Base-by-base conservation (phyloP, 2,888 invertebrate genomes). In the Keiferia lycopersicella region DNA sequence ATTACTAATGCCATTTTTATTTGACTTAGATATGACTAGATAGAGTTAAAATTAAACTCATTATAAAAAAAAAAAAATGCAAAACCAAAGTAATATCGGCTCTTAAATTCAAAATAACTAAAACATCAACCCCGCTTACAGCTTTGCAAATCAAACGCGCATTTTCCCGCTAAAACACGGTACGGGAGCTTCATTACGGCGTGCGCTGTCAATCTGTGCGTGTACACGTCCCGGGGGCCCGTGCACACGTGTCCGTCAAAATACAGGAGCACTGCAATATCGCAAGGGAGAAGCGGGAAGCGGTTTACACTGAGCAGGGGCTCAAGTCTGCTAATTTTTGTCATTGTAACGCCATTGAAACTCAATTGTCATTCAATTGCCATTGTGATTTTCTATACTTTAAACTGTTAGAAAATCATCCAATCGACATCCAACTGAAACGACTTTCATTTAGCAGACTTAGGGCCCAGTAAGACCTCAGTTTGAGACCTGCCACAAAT, bases 181-280 rank as follows among this genome's bases (percentile, higher is more conserved):
- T 20, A 11, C 50, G 73, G 69, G 74, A 74, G 82, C 81, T 84
- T 85, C 84, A 84, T 86, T 86, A 85, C 75, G 72, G 73, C 71
- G 76, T 80, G 83, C 80, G 81, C 84, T 86, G 86, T 84, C 86
- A 86, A 83, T 86, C 84, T 77, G 73, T 75, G 77, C 78, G 73
- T 79, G 78, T 77, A 76, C 77, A 76, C 66, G 81, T 80, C 81
- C 71, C 63, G 66, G 73, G 72, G 68, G 73, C 63, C 70, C 75
- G 79, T 75, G 78, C 74, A 78, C 69, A 78, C 78, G 79, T 80
- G 84, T 81, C 85, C 73, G 75, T 83, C 85, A 84, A 83, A 84
- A 80, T 77, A 74, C 70, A 14, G 53, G 30, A 34, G 39, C 20
- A 26, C 71, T 76, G 12, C 18, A 12, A 41, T 22, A 26, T 34